Percentiles rank a stretch among this genome's conserved stretches.
Conservation (phyloP, 2,113 vertebrate species). For the Butorides virescens region DNA sequence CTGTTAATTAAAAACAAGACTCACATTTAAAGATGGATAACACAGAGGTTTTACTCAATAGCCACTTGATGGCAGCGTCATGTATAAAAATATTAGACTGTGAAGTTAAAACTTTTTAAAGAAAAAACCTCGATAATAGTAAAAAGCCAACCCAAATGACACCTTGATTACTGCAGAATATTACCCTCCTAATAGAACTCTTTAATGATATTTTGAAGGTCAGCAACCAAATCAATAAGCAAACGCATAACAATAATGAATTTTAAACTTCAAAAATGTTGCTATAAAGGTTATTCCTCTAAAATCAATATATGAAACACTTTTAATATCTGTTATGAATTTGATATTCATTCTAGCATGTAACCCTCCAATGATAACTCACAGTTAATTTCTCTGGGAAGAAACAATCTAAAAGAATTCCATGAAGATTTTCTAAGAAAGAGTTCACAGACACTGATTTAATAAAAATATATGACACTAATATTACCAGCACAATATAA, state of each 20-base stretch:
- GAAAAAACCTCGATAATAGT: not conserved
- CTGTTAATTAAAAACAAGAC: not conserved
- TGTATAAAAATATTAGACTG: not conserved
- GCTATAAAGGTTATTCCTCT: not conserved
- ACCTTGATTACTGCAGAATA: not conserved
- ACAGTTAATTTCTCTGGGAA: not conserved
- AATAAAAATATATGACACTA: not conserved
- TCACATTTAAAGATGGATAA: not conserved
- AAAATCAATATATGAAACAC: slow-evolving; percentile 10
- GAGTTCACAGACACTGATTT: not conserved
- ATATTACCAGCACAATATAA: not conserved
- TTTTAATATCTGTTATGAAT: not conserved
- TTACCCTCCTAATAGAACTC: not conserved
- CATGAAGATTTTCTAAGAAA: not conserved
- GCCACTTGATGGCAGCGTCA: slow-evolving; percentile 45
- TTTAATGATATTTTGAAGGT: slow-evolving; percentile 28
- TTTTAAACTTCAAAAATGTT: slow-evolving; percentile 25
- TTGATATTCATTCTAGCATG: not conserved
- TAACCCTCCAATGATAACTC: not conserved
- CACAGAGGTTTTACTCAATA: slow-evolving; percentile 1
- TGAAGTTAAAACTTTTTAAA: not conserved
- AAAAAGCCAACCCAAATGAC: not conserved
- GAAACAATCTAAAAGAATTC: not conserved
- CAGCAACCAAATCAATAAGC: slow-evolving; percentile 9
- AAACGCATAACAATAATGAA: not conserved